phyloP scores from a whole-genome alignment of 2,888 invertebrate genomes.

The Drosophila nigricruria region DNA sequence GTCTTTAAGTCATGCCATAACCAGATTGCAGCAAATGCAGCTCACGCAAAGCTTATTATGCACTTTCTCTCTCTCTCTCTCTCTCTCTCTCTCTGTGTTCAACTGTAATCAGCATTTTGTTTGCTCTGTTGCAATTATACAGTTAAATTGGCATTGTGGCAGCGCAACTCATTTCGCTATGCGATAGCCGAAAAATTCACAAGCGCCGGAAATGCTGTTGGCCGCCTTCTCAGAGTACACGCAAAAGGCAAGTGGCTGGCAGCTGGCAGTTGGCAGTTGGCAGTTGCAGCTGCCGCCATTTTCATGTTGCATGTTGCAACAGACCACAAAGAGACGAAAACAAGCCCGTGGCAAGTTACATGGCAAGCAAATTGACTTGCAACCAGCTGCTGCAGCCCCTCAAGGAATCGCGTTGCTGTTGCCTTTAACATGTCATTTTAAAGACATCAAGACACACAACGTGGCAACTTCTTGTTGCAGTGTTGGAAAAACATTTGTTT shows the following conservation, averaged over 20 bases:
- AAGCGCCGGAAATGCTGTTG: constrained; percentile 26
- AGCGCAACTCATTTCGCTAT: constrained; percentile 23
- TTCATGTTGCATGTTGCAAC: constrained; percentile 58
- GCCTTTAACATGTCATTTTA: constrained; percentile 13
- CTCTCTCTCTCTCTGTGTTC: background rate
- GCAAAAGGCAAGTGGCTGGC: constrained; percentile 27
- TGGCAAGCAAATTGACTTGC: constrained; percentile 51
- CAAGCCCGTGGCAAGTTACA: constrained; percentile 32
- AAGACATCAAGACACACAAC: background rate
- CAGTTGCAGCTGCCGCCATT: constrained; percentile 62
- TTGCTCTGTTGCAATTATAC: constrained; percentile 48
- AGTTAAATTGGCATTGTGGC: constrained; percentile 44
- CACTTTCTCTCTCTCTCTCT: background rate
- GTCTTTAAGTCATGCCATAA: constrained; percentile 38
- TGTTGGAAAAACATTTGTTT: constrained; percentile 29
- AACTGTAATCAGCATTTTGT: constrained; percentile 34
- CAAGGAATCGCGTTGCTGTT: background rate
- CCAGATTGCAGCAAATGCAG: constrained; percentile 45
- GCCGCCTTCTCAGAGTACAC: constrained; percentile 22
- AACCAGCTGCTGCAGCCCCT: constrained; percentile 35
- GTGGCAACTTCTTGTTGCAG: background rate
- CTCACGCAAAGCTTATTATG: constrained; percentile 31
- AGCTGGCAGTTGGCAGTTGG: constrained; percentile 1
- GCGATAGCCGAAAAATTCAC: constrained; percentile 24
- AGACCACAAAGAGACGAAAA: constrained; percentile 50